phyloP scores from a whole-genome alignment of 2,797 vertebrate genomes.

The Paguma larvata region DNA sequence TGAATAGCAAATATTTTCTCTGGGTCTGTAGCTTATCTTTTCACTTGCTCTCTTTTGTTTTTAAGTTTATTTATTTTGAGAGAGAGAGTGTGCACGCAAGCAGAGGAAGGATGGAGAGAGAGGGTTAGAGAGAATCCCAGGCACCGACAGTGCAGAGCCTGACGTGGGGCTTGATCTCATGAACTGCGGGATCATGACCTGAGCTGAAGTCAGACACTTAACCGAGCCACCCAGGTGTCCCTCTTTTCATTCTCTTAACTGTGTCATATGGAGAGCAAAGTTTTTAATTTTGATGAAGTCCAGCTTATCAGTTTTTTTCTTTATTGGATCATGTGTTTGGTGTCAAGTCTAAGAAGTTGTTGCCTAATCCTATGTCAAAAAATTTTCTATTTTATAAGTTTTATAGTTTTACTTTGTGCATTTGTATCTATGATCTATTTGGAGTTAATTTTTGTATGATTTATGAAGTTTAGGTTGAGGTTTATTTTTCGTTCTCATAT shows the following conservation, averaged over 20 bases:
- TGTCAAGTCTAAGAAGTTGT: neutral
- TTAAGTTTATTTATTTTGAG: too few relatives aligned
- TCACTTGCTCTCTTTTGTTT: neutral
- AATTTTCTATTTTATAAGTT: neutral
- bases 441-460: neutral
- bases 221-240: too few relatives aligned
- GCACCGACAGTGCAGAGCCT: too few relatives aligned
- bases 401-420: constrained; percentile 11
- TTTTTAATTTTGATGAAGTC: constrained; percentile 41
- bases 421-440: neutral
- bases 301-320: neutral
- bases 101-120: too few relatives aligned
- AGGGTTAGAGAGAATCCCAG: too few relatives aligned
- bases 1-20: constrained; percentile 20
- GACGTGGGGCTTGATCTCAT: too few relatives aligned
- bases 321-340: neutral
- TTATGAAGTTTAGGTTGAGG: neutral
- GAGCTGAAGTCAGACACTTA: too few relatives aligned
- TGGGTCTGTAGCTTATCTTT: neutral
- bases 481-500: neutral
- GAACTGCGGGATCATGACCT: too few relatives aligned
- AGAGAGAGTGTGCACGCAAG: too few relatives aligned
- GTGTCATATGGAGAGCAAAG: neutral
- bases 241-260: constrained; percentile 13
- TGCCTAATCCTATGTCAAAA: neutral